phyloP scores from a whole-genome alignment of 2,113 vertebrate species.

The Ptilonorhynchus violaceus region DNA sequence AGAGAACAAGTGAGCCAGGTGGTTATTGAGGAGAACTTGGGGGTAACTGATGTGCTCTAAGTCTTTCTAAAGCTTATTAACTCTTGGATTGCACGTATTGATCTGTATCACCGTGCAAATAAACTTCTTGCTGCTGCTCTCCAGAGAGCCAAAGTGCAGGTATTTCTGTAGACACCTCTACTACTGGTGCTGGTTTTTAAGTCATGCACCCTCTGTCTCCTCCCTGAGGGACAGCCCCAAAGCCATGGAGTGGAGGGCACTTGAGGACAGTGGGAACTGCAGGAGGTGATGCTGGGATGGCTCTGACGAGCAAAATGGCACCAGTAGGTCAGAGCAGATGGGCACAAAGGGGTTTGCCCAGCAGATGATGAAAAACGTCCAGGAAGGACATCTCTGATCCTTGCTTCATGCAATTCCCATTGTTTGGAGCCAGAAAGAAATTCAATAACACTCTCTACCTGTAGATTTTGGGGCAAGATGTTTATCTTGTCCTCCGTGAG shows the following conservation, averaged over 20 bases:
- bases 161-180: neutral
- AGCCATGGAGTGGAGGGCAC: accelerated
- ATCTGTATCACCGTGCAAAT: neutral
- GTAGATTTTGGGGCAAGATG: neutral
- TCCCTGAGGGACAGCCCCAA: neutral
- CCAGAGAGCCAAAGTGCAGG: neutral
- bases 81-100: neutral
- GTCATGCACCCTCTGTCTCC: neutral
- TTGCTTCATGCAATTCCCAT: neutral
- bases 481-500: neutral
- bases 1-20: neutral
- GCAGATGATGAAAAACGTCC: neutral
- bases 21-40: neutral
- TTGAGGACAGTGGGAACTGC: no score
- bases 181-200: neutral
- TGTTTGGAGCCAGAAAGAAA: neutral
- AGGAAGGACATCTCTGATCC: neutral
- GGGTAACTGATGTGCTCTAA: neutral
- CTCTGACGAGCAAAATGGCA: neutral
- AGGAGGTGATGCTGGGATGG: neutral
- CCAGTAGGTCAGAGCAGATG: neutral
- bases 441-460: neutral
- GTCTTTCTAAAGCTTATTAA: slow-evolving; percentile 3
- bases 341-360: neutral
- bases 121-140: neutral